Evolutionary conservation across 2,797 vertebrate species (phyloP).

Genomic region (Odontamblyopus rebecca): DNA sequence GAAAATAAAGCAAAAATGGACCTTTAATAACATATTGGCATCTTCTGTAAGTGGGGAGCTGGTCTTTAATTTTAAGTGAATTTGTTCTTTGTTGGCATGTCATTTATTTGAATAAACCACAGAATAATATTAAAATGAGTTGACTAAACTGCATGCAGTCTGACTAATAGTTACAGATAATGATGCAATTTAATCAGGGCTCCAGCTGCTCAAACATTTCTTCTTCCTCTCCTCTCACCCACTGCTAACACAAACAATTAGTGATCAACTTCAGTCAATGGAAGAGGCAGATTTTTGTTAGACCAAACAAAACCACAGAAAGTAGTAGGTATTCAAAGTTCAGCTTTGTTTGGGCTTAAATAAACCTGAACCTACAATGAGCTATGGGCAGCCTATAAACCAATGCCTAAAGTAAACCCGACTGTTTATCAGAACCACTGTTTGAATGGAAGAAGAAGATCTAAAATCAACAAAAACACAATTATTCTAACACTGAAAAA

Average conservation of each 20-base stretch:
- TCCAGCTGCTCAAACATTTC: not conserved
- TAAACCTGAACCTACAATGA: not conserved
- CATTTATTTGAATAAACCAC: not conserved
- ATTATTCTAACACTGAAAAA: too few relatives aligned
- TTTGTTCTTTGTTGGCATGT: not conserved
- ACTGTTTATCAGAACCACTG: not conserved
- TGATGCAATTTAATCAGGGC: not conserved
- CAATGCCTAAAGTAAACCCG: too few relatives aligned
- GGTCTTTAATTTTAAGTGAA: too few relatives aligned
- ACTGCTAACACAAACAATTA: slow-evolving; percentile 1
- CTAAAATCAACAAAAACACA: too few relatives aligned
- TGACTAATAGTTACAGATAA: slow-evolving; percentile 11
- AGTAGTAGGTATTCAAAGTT: not conserved
- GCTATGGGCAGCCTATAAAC: not conserved
- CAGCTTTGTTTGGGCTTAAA: not conserved
- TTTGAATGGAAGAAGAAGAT: not conserved
- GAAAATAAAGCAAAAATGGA: too few relatives aligned
- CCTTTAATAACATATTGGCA: not conserved
- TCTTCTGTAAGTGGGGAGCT: too few relatives aligned
- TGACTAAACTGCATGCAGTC: not conserved
- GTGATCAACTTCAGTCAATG: not conserved
- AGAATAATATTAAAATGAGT: not conserved
- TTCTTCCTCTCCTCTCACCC: not conserved
- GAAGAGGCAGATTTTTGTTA: not conserved
- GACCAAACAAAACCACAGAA: not conserved